Evolutionary conservation across 1,140 invertebrate species (phyloP), one percentile per base, ranked within the genome.

Genomic region (Drosophila ficusphila): DNA sequence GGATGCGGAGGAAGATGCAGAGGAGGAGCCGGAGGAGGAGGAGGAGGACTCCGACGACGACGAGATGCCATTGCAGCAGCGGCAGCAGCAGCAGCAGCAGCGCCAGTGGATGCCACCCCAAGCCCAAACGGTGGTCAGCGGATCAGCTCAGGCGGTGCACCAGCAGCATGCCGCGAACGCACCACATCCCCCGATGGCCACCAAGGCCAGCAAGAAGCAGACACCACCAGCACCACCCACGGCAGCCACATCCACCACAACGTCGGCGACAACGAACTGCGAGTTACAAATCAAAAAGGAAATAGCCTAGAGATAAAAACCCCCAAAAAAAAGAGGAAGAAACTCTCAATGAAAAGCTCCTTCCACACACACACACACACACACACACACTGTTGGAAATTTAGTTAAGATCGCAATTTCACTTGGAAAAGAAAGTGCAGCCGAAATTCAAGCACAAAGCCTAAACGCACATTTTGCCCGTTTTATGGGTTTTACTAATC

Each of bases 211-310:
- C 76, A 89, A 73, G 47, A 85, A 85, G 53, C 71, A 82, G 65
- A 89, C 82, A 11, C 75, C 78, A 51, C 70, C 76, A 56, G 48
- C 56, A 52, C 36, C 69, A 49, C 39, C 61, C 16, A 18, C 60
- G 25, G 7, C 48, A 44, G 14, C 56, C 38, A 14, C 49, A 61
- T 8, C 64, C 44, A 34, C 74, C 53, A 51, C 47, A 46, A 44
- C 69, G 36, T 78, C 89, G 86, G 85, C 89, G 27, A 89, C 89
- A 90, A 89, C 89, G 74, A 90, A 90, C 76, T 79, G 78, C 78
- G 89, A 90, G 72, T 73, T 90, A 86, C 81, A 82, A 90, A 90
- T 90, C 79, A 90, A 90, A 79, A 82, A 83, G 54, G 89, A 90
- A 65, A 79, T 90, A 64, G 70, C 62, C 69, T 89, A 89, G 64